These are phyloP conservation scores for Anodontia alba DNA, from an alignment of 2,888 invertebrate genomes.

Conservation along the genomic window DNA sequence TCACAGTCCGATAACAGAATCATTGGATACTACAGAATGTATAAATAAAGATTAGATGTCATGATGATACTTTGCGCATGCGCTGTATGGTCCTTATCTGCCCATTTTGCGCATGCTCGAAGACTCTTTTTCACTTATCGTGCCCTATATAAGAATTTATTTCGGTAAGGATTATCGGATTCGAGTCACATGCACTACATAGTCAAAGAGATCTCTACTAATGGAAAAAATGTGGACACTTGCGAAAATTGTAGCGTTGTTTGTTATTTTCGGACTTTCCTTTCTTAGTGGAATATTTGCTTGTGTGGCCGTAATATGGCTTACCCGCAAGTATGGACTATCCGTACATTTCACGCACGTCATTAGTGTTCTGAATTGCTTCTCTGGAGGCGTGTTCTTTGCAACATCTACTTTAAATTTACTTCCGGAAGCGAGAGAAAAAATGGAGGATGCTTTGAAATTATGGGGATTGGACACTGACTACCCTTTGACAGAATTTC, in stretches of 20 bases:
- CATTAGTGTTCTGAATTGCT: conserved; percentile 73
- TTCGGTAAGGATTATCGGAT: too few relatives aligned
- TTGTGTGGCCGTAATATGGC: conserved; percentile 39
- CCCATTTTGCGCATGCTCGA: too few relatives aligned
- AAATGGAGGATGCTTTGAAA: conserved; percentile 64
- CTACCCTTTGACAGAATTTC: conserved; percentile 53
- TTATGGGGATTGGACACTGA: conserved; percentile 38
- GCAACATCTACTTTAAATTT: conserved; percentile 84
- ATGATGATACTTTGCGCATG: too few relatives aligned
- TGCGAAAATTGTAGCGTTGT: conserved; percentile 56
- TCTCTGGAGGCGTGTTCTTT: conserved; percentile 85
- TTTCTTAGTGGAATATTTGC: conserved; percentile 53
- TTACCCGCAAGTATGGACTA: conserved; percentile 34
- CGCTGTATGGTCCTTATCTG: too few relatives aligned
- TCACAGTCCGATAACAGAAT: too few relatives aligned
- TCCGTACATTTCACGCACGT: conserved; percentile 34
- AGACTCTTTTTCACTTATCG: too few relatives aligned
- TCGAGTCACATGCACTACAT: too few relatives aligned
- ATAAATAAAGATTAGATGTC: too few relatives aligned
- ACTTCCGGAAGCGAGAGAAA: conserved; percentile 82
- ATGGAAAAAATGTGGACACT: conserved; percentile 33
- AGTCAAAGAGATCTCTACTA: too few relatives aligned
- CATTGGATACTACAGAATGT: too few relatives aligned
- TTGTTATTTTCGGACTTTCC: conserved; percentile 59
- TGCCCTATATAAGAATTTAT: too few relatives aligned